A percentile compares a stretch with the other conserved stretches of the same genome.
Conservation (phyloP, 1,140 invertebrate genomes). For the Oncopodura yosiiana region DNA sequence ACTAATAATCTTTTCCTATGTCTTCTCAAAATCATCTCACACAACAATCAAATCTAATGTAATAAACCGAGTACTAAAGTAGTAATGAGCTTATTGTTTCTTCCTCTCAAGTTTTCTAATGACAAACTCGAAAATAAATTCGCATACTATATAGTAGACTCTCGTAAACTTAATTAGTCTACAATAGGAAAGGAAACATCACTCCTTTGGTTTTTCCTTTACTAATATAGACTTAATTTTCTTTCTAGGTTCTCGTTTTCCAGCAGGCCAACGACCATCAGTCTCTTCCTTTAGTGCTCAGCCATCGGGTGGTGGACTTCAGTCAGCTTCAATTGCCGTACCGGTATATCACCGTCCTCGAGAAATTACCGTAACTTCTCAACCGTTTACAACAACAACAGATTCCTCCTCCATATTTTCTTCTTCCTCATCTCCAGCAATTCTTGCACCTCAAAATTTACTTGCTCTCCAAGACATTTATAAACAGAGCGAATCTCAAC, state of each 20-base stretch:
- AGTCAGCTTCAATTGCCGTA: background rate
- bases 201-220: too few relatives aligned
- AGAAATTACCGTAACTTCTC: background rate
- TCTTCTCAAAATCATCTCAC: too few relatives aligned
- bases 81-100: too few relatives aligned
- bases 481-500: conserved; percentile 26
- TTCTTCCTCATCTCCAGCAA: background rate
- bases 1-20: too few relatives aligned
- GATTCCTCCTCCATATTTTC: background rate
- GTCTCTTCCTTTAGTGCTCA: conserved; percentile 18
- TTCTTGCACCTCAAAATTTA: conserved; percentile 6
- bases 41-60: too few relatives aligned
- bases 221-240: too few relatives aligned
- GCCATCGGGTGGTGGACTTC: background rate
- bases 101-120: too few relatives aligned
- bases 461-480: conserved; percentile 28
- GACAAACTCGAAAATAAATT: too few relatives aligned
- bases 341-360: conserved; percentile 20
- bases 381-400: background rate
- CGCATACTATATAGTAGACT: too few relatives aligned
- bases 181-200: too few relatives aligned
- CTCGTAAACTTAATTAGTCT: too few relatives aligned
- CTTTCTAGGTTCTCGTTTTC: conserved; percentile 27
- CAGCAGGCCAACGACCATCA: conserved; percentile 20
- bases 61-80: too few relatives aligned